These are phyloP conservation scores for Corydoras maculifer DNA, from an alignment of 2,113 vertebrate genomes.

Conservation along the genomic window DNA sequence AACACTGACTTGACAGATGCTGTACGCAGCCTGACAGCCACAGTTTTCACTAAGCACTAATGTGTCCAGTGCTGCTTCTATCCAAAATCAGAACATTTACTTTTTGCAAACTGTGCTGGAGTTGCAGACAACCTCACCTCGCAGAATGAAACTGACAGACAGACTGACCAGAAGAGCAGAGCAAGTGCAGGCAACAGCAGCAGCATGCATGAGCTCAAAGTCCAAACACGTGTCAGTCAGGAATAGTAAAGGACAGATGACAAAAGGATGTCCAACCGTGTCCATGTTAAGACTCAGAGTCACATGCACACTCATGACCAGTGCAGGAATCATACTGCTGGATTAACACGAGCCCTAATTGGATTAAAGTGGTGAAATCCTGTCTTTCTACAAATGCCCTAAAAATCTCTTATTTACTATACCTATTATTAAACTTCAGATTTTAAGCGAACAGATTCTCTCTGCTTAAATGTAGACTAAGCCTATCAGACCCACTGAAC, in stretches of 20 bases:
- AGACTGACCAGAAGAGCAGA: too few species aligned
- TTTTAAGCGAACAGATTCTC: not conserved
- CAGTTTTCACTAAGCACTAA: not conserved
- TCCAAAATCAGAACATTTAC: not conserved
- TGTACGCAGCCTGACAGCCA: not conserved
- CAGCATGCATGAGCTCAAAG: not conserved
- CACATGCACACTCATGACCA: conserved; percentile 13
- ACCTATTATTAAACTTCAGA: not conserved
- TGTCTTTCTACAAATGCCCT: conserved; percentile 14
- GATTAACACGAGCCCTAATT: conserved; percentile 51
- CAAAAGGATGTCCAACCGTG: too few species aligned
- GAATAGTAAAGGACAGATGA: not conserved
- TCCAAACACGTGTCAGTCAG: conserved; percentile 1
- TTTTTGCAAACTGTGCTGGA: not conserved
- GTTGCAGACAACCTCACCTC: not conserved
- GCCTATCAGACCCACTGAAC: not conserved
- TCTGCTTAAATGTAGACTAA: not conserved
- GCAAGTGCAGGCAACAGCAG: too few species aligned
- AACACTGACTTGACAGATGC: conserved; percentile 17
- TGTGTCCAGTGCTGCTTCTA: not conserved
- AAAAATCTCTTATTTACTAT: not conserved
- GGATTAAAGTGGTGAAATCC: conserved; percentile 43
- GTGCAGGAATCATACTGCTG: conserved; percentile 2
- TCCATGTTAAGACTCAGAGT: not conserved
- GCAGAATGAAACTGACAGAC: not conserved